Evolutionary conservation across 2,888 invertebrate species (phyloP), one percentile per base, ranked within the genome.

Genomic region (Anodontia alba): DNA sequence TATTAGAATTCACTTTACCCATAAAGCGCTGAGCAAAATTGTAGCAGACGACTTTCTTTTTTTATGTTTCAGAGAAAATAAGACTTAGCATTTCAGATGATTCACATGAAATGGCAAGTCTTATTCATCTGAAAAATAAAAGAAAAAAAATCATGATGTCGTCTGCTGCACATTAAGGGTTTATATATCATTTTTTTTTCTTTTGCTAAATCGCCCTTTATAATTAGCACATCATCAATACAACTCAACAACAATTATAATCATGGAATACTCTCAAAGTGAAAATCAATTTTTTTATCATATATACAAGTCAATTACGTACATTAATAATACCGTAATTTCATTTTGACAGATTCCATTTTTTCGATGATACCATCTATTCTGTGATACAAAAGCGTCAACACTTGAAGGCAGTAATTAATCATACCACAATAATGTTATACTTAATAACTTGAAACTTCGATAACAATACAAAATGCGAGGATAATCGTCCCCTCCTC

Each of bases 391-490:
- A 62, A 62, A 33, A 62, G 62, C 62, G 31, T 33, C 62, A 62
- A 31, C 31, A 33, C 62, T 20, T 33, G 2, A 31, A 8, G 15
- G 10, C 17, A 3, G 12, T 33, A 62, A 31, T 62, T 62, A 62
- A 62, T 62, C 62, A 62, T 62, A 17, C 33, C 20, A 62, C 62
- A 62, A 62, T 62, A 33, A 33, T 10, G 17, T 20, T 62, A 62
- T 62, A 62, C 33, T 62, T 62, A 62, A 62, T 62, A 62, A 8
- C 17, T 62, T 62, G 62, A 62, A 62, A 62, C 10, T 33, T 62
- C 5, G 1, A 54, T 29, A 17, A 62, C 62, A 62, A 62, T 62
- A 62, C 62, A 33, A 62, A 57, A 62, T 33, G 20, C 1, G 62
- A 54, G 54, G 5, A 54, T 54, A 54, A 54, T 54, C 23, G 7